Base-by-base conservation (phyloP, 2,797 vertebrate species). In the Leptoclinus maculatus region DNA sequence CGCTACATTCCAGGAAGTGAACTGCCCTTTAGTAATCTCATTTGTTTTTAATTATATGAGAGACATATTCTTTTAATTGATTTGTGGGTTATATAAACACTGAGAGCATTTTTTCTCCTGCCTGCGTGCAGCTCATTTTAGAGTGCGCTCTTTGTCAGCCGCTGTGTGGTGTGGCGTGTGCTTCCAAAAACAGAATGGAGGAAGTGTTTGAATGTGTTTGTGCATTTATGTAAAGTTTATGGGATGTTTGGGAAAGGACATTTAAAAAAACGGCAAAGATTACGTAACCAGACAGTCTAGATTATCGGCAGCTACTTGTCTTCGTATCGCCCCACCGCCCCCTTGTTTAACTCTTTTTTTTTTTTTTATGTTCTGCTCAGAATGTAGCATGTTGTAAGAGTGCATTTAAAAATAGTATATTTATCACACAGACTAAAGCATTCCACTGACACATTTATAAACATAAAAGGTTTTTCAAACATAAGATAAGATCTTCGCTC, bases 31-130 rank as follows among this genome's bases (percentile, higher is more conserved):
- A 68, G 36, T 88, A 80, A 74, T 84, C 76, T 82, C 60, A 76
- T 90, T 93, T 91, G 86, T 85, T 91, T 92, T 89, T 86, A 88
- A 89, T 89, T 83, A 88, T 45, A 66, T 16, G 27, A 76, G 73
- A 72, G 82, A 58, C 82, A 59, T 82, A 76, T 82, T 84, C 51
- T 85, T 89, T 84, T 82, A 83, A 88, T 89, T 87, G 68, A 85
- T 90, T 83, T 76, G 62, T n/a, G 68, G 73, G 64, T 85, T 87
- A 80, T 32, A 59, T 80, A 87, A 92, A 88, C 83, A 80, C 23
- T 34, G 56, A 56, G 53, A 59, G 27, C 36, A 41, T 79, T 59
- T 76, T 78, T 67, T 65, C 5, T 3, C 64, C 39, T 45, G 63
- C 76, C 11, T 56, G 34, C 23, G 49, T 63, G 70, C 21, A 23